These are phyloP conservation scores for Caenorhabditis briggsae DNA, from an alignment of 1,140 invertebrate genomes.

Conservation along the genomic window DNA sequence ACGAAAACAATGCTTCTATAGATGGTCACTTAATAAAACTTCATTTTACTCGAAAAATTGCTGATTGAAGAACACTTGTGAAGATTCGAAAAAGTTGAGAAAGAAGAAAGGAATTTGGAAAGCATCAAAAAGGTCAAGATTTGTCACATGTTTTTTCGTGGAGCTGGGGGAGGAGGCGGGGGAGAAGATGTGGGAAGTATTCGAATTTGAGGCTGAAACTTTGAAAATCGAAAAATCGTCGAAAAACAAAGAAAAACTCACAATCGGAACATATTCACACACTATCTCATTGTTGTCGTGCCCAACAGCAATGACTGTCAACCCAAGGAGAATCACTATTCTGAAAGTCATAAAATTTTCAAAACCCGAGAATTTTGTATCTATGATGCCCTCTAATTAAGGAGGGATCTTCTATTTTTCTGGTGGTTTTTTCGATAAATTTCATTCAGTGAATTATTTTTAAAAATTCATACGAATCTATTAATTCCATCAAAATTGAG, in stretches of 20 bases:
- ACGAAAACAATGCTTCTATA: slow-evolving; percentile 20
- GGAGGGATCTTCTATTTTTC: too few species aligned
- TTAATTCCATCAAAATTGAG: too few species aligned
- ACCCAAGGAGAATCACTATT: slow-evolving; percentile 45
- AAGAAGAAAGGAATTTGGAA: neutral
- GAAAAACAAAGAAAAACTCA: too few species aligned
- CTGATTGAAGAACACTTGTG: neutral
- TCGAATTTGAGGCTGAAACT: slow-evolving; percentile 47
- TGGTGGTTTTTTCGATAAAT: too few species aligned
- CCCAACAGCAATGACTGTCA: slow-evolving; percentile 29
- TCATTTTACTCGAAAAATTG: slow-evolving; percentile 6
- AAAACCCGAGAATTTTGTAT: too few species aligned
- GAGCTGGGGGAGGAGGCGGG: slow-evolving; percentile 16
- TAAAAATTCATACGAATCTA: too few species aligned
- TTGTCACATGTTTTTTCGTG: slow-evolving; percentile 51
- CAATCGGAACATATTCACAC: slow-evolving; percentile 53
- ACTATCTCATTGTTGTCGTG: slow-evolving; percentile 46
- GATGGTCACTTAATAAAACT: slow-evolving; percentile 31
- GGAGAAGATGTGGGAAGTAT: slow-evolving; percentile 27
- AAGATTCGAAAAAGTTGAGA: neutral
- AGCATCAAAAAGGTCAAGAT: neutral
- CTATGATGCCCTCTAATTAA: too few species aligned
- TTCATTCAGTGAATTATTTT: too few species aligned
- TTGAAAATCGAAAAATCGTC: too few species aligned
- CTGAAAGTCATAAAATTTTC: slow-evolving; percentile 22